Percentiles rank a stretch among this genome's conserved stretches.
These are phyloP conservation scores for Coenonympha arcania DNA, from an alignment of 2,888 invertebrate species.

Conservation along the genomic window DNA sequence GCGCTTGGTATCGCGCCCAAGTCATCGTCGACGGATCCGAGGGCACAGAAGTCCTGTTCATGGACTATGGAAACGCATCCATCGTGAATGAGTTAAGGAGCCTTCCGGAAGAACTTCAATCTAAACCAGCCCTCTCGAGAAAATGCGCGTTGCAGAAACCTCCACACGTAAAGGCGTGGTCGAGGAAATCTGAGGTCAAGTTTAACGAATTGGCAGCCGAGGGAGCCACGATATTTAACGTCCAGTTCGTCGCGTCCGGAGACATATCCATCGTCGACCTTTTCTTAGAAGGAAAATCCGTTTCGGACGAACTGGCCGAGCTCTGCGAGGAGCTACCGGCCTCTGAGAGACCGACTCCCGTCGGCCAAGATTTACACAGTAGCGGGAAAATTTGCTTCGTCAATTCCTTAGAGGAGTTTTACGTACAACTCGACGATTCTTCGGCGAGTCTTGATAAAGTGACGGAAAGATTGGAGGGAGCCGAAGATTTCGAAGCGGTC, in stretches of 20 bases:
- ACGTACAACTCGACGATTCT: conserved; percentile 78
- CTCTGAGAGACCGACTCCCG: conserved; percentile 56
- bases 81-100: conserved; percentile 73
- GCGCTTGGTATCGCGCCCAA: conserved; percentile 79
- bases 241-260: conserved; percentile 78
- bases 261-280: conserved; percentile 79
- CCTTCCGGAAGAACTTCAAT: conserved; percentile 75
- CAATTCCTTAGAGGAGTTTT: conserved; percentile 81
- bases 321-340: conserved; percentile 61
- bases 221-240: conserved; percentile 80
- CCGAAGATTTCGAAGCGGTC: conserved; percentile 66
- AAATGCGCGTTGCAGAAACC: conserved; percentile 77
- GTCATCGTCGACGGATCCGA: conserved; percentile 73
- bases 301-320: conserved; percentile 75
- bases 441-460: conserved; percentile 75
- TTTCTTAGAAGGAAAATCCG: conserved; percentile 75
- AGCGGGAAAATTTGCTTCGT: conserved; percentile 79
- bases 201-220: conserved; percentile 80
- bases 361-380: conserved; percentile 58
- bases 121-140: conserved; percentile 74
- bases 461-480: conserved; percentile 71
- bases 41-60: conserved; percentile 77
- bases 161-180: conserved; percentile 75
- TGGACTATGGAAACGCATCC: conserved; percentile 80
- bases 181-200: conserved; percentile 76